Evolutionary conservation across 2,113 vertebrate genomes (phyloP), one percentile per base, ranked within the genome.

Genomic region (Arothron firmamentum): DNA sequence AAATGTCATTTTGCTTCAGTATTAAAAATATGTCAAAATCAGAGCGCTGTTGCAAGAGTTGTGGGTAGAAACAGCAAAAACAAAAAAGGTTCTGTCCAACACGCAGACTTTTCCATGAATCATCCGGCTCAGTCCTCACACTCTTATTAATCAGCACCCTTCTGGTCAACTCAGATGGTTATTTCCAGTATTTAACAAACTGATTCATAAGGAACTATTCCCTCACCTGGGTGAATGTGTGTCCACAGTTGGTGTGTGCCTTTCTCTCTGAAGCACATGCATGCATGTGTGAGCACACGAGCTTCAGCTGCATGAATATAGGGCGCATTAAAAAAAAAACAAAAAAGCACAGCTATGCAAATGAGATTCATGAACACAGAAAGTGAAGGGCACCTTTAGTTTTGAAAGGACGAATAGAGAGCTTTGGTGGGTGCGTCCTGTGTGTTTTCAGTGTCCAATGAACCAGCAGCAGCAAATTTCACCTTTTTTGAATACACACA

Each of bases 1-100:
- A 12, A 11, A 11, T 12, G 34, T 38, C 6, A 1, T 38, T 38
- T 38, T 11, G 6, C 34, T 12, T 8, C 9, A 1, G 31, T 12
- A 1, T 79, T 65, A 62, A 25, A 28, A 28, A 5, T 28, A 28
- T 59, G 47, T 55, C 52, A 43, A 23, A 8, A 58, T 50, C 56
- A 51, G 62, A 73, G 66, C 62, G 70, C 75, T 80, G 81, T 80
- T 78, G 72, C 62, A 74, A 61, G 70, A 75, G 68, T 42, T 5
- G 0, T 54, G 60, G 57, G 59, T 68, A 71, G 52, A 56, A 70
- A 56, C 57, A 52, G 52, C 57, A 68, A 61, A 67, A 82, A 85
- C 81, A 82, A 85, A 70, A 47, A 41, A 69, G 65, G 78, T 70
- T 65, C 75, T 85, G 78, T 82, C 59, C 48, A 69, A 69, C 59